Conservation (phyloP, 2,113 vertebrate genomes). For the Leucosticte australis region DNA sequence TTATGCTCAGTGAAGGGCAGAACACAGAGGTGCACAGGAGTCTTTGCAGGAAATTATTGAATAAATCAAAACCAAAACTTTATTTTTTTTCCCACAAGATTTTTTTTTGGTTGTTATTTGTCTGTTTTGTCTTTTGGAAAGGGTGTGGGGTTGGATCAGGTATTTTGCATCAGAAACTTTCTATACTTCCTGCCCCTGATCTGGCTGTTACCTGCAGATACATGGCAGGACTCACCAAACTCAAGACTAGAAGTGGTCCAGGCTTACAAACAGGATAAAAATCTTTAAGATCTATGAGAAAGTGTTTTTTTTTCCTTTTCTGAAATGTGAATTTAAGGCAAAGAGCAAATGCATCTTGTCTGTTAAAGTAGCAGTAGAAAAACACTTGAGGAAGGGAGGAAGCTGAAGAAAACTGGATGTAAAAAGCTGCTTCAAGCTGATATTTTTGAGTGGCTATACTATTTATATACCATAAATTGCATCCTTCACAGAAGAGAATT, state of each 20-base stretch:
- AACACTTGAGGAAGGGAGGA: not conserved
- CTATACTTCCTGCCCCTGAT: not conserved
- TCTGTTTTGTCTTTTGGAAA: not conserved
- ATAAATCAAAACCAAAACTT: not conserved
- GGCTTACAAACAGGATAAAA: not conserved
- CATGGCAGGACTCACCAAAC: not conserved
- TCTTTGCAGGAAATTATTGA: not conserved
- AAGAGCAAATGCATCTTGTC: not conserved
- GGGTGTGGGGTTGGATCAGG: rapidly evolving
- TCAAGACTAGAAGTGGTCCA: not conserved
- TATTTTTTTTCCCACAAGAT: not conserved
- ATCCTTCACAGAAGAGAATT: not conserved
- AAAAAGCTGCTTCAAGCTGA: conserved; percentile 29
- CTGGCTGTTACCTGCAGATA: not conserved
- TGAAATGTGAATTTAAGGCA: not conserved
- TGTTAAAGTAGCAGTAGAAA: not conserved
- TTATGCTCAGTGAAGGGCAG: not conserved
- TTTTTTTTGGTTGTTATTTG: not conserved
- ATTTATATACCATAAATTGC: conserved; percentile 14
- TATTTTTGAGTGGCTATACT: conserved; percentile 29
- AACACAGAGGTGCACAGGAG: not conserved
- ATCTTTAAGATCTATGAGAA: not conserved
- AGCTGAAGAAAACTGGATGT: not conserved
- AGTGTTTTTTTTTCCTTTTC: not conserved
- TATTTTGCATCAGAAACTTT: not conserved